These are phyloP conservation scores for Pogonus chalceus DNA, from an alignment of 1,140 invertebrate genomes.

Conservation along the genomic window DNA sequence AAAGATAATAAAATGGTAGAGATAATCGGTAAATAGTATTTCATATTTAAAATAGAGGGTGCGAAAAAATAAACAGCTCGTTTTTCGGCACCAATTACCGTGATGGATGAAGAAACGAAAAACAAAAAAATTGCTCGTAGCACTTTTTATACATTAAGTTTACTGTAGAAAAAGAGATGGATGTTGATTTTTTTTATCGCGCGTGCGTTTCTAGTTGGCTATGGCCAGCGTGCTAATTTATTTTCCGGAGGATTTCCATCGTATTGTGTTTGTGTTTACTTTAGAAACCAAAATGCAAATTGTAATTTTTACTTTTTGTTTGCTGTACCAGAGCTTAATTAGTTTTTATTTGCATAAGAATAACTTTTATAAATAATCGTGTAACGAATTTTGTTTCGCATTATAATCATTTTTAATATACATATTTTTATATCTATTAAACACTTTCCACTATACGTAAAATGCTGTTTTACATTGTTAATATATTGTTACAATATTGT, in stretches of 20 bases:
- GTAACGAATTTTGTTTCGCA: too few relatives aligned
- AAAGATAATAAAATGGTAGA: too few relatives aligned
- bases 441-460: too few relatives aligned
- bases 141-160: background rate
- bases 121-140: background rate
- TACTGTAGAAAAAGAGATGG: background rate
- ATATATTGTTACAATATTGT: too few relatives aligned
- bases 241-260: background rate
- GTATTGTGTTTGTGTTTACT: background rate
- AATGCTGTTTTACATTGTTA: too few relatives aligned
- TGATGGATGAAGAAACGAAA: slow-evolving; percentile 1
- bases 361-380: too few relatives aligned
- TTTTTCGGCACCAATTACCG: background rate
- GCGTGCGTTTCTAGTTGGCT: background rate
- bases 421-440: too few relatives aligned
- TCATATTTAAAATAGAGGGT: too few relatives aligned
- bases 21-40: too few relatives aligned
- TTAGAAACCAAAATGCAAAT: background rate
- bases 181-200: background rate
- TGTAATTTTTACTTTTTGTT: background rate
- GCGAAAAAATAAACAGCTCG: background rate
- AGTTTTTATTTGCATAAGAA: background rate
- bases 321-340: background rate
- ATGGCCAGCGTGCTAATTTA: background rate
- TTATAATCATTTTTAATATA: too few relatives aligned